phyloP scores from a whole-genome alignment of 2,797 vertebrate species.

The Hirundo rustica region DNA sequence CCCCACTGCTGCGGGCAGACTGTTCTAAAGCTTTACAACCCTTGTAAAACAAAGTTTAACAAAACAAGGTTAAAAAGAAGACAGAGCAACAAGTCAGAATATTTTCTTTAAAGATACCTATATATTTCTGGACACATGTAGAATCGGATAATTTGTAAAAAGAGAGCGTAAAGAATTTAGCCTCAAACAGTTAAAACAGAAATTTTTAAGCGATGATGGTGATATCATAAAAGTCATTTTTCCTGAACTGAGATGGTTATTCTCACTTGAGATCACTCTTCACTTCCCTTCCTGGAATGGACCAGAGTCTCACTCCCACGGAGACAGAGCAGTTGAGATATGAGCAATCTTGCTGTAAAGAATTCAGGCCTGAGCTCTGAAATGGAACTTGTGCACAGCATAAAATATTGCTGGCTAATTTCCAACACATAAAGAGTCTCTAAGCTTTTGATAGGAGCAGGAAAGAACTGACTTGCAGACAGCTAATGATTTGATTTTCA shows the following conservation, averaged over 20 bases:
- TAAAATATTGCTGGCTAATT: constrained; percentile 54
- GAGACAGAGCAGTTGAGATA: constrained; percentile 38
- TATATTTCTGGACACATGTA: background rate
- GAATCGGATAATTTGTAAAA: background rate
- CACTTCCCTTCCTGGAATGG: background rate
- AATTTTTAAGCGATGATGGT: background rate
- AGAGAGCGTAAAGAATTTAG: background rate
- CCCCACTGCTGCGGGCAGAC: background rate
- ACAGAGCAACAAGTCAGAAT: background rate
- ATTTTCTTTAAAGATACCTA: background rate
- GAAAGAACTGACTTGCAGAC: constrained; percentile 23
- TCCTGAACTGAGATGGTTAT: constrained; percentile 11
- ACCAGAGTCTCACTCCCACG: background rate
- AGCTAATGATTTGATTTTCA: constrained; percentile 59
- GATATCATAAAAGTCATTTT: background rate
- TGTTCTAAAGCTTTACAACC: background rate
- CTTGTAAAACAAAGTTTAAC: background rate
- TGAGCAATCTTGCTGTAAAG: constrained; percentile 35
- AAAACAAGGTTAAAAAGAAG: background rate
- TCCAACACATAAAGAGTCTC: constrained; percentile 41
- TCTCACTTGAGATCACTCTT: background rate
- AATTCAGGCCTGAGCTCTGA: constrained; percentile 46
- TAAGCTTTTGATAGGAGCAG: constrained; percentile 45
- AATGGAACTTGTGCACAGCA: background rate
- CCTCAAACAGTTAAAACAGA: background rate